Conservation (phyloP, 2,113 vertebrate genomes). For the Nesoenas mayeri region DNA sequence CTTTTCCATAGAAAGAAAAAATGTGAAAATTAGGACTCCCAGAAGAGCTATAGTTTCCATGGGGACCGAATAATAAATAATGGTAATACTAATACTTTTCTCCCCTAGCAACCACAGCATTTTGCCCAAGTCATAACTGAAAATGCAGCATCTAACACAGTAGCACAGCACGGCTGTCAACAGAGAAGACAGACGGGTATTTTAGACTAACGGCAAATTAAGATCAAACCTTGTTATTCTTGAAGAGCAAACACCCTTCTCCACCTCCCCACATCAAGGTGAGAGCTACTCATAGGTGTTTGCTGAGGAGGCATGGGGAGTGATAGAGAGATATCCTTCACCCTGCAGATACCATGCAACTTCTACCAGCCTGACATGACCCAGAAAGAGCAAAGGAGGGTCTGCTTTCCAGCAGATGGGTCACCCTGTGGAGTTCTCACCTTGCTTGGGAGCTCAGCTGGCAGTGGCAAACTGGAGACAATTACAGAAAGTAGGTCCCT, state of each 20-base stretch:
- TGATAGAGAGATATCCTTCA: not conserved
- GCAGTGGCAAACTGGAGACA: not conserved
- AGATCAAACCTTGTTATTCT: not conserved
- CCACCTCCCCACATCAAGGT: not conserved
- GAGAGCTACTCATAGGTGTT: not conserved
- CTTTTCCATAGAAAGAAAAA: not conserved
- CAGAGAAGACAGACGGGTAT: not conserved
- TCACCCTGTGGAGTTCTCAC: not conserved
- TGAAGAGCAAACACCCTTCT: not conserved
- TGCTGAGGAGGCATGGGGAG: not conserved
- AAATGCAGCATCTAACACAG: not conserved
- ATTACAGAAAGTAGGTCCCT: not conserved
- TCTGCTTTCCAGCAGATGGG: not conserved
- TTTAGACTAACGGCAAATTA: not conserved
- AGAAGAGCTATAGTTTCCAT: constrained; percentile 38
- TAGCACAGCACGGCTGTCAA: rapidly evolving
- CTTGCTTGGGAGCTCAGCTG: not conserved
- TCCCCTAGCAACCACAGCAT: constrained; percentile 27
- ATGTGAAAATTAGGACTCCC: not conserved
- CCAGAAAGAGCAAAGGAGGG: not conserved
- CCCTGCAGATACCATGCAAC: not conserved
- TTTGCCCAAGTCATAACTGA: not conserved
- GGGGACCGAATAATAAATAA: constrained; percentile 37
- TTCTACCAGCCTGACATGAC: not conserved
- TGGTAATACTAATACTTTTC: not conserved